A percentile compares a stretch with the other conserved stretches of the same genome.
Evolutionary conservation across 2,113 vertebrate species (phyloP).

Genomic region (Mormyrus iriodes): DNA sequence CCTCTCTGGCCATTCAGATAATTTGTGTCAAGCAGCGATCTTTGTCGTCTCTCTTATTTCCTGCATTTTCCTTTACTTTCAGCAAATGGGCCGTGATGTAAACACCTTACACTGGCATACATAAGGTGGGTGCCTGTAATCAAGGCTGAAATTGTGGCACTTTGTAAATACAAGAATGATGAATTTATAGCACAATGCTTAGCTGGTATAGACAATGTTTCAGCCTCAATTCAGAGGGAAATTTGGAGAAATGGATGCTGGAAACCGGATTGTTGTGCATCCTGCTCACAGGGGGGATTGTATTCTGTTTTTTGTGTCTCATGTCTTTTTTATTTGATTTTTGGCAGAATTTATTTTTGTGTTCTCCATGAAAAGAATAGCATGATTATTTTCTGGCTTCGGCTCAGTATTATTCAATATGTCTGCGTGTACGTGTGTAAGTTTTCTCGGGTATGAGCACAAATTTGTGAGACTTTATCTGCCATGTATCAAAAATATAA

Average conservation of each 20-base stretch:
- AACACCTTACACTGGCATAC: background rate
- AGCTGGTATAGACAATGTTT: background rate
- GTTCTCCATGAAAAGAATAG: background rate
- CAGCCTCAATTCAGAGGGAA: background rate
- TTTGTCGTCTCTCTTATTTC: background rate
- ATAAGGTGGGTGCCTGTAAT: background rate
- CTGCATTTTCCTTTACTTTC: background rate
- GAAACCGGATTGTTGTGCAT: background rate
- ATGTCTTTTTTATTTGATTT: slow-evolving; percentile 1
- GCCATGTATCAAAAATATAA: background rate
- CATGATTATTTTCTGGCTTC: background rate
- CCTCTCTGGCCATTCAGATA: background rate
- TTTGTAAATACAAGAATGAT: background rate
- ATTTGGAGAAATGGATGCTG: background rate
- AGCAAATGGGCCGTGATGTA: background rate
- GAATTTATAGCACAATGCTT: background rate
- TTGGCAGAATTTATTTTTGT: background rate
- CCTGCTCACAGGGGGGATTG: background rate
- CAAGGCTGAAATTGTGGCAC: background rate
- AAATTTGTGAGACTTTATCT: background rate
- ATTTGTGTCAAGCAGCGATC: background rate
- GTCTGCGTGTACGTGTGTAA: background rate
- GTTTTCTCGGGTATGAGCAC: background rate
- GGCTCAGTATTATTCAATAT: background rate
- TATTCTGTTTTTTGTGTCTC: background rate